Conservation (phyloP, 2,888 invertebrate genomes). For the Abscondita cerata region DNA sequence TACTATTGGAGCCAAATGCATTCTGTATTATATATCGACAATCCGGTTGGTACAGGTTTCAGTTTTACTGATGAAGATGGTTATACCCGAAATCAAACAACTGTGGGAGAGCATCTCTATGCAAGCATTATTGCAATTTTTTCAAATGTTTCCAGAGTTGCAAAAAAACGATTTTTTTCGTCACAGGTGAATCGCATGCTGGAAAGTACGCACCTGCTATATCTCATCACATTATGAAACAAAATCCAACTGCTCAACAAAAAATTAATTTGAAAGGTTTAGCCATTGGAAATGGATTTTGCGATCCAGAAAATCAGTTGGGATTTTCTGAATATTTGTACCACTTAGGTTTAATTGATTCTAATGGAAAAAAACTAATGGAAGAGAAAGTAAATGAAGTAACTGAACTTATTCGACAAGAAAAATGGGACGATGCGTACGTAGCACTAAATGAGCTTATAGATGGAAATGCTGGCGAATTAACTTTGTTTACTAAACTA, state of each 20-base stretch:
- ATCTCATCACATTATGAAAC: conserved; percentile 73
- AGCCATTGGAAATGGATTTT: conserved; percentile 81
- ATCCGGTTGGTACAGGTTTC: conserved; percentile 91
- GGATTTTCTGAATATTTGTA: conserved; percentile 81
- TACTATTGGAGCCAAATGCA: conserved; percentile 83
- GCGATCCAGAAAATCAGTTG: conserved; percentile 80
- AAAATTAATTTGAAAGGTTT: conserved; percentile 77
- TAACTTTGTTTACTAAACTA: too few species aligned
- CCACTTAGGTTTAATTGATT: conserved; percentile 75
- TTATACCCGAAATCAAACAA: conserved; percentile 79
- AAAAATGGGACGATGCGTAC: conserved; percentile 71
- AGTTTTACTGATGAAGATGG: conserved; percentile 86
- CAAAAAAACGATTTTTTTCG: conserved; percentile 79
- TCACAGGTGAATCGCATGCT: conserved; percentile 90
- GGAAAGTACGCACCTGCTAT: conserved; percentile 83
- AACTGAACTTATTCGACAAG: conserved; percentile 66
- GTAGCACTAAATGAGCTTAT: too few species aligned
- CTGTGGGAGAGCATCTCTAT: conserved; percentile 82
- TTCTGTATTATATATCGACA: too few species aligned
- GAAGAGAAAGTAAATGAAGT: conserved; percentile 67
- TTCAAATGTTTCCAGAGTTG: conserved; percentile 80
- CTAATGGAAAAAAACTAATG: conserved; percentile 67
- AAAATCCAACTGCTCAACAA: too few species aligned
- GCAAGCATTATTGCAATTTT: conserved; percentile 81
- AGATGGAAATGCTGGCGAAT: too few species aligned